Evolutionary conservation across 1,140 invertebrate genomes (phyloP).

Genomic region (Phymastichus coffea): DNA sequence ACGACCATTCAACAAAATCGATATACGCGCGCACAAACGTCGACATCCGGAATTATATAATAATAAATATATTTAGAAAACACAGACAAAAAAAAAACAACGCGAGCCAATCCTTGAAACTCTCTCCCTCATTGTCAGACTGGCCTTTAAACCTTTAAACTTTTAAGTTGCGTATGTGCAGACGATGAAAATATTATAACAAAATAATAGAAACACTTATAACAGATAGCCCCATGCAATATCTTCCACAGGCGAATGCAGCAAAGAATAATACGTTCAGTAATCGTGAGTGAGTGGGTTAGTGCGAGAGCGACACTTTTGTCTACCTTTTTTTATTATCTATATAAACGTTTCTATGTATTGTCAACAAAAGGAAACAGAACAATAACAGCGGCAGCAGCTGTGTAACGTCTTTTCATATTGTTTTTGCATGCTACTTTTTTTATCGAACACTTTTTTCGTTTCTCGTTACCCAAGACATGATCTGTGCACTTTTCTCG

Average conservation of each 20-base stretch:
- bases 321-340: background rate
- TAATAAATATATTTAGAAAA: too few species aligned
- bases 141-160: conserved; percentile 20
- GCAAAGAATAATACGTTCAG: too few species aligned
- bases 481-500: background rate
- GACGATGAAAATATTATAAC: too few species aligned
- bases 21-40: background rate
- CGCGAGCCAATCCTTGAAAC: background rate
- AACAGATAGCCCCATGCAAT: background rate
- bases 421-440: background rate
- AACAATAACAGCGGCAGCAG: too few species aligned
- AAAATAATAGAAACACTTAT: background rate
- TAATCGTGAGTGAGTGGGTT: background rate
- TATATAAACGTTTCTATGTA: background rate
- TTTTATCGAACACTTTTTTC: background rate
- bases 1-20: background rate
- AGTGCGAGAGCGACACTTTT: conserved; percentile 2
- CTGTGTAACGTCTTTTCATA: conserved; percentile 9
- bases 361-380: too few species aligned
- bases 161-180: too few species aligned
- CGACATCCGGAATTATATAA: too few species aligned
- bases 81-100: too few species aligned
- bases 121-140: conserved; percentile 17
- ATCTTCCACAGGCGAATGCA: too few species aligned
- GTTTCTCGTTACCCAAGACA: background rate